These are phyloP conservation scores for Piaya cayana DNA, from an alignment of 2,113 vertebrate species.

Conservation along the genomic window DNA sequence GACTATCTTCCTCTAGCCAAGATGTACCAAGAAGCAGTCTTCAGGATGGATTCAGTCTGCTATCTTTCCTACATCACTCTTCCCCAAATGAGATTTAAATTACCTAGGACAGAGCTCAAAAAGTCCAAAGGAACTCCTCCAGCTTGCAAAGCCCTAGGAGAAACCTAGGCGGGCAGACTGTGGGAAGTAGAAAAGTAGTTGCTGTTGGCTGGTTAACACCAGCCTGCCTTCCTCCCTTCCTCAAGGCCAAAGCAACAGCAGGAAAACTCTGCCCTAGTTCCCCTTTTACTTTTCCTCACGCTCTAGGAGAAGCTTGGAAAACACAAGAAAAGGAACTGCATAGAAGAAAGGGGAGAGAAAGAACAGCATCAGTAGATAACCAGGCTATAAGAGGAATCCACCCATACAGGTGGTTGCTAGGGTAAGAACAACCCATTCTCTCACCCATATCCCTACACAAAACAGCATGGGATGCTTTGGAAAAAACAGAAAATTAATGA, in stretches of 20 bases:
- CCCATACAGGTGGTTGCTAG: background rate
- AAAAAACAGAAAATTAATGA: background rate
- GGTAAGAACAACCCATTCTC: background rate
- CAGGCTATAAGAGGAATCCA: background rate
- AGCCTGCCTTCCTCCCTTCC: background rate
- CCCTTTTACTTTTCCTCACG: background rate
- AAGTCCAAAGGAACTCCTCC: background rate
- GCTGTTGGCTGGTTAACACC: background rate
- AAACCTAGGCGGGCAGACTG: background rate
- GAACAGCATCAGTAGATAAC: background rate
- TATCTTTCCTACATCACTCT: background rate
- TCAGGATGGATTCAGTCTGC: background rate
- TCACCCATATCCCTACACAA: background rate
- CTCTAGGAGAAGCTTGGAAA: background rate
- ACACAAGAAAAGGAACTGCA: background rate
- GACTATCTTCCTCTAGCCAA: background rate
- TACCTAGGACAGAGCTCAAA: background rate
- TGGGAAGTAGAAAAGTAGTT: background rate
- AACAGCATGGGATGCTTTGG: background rate
- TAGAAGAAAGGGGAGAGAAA: background rate
- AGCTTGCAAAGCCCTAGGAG: background rate
- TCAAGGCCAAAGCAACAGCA: background rate
- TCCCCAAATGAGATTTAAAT: background rate
- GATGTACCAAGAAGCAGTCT: background rate
- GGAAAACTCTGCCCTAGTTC: background rate